Evolutionary conservation across 2,888 invertebrate species (phyloP).

Genomic region (Heliconius charithonia): DNA sequence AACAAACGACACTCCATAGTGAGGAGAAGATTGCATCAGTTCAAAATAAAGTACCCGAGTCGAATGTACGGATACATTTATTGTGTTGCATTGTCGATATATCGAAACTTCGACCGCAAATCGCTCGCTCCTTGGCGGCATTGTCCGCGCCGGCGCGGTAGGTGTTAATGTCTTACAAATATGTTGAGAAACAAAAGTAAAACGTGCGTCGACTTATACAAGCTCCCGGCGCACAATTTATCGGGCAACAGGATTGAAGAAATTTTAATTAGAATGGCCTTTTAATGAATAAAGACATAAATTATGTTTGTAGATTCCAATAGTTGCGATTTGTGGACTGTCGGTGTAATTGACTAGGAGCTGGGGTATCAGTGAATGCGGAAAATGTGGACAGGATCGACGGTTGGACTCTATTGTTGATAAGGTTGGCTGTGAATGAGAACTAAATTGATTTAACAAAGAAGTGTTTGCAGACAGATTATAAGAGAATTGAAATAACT

Average conservation of each 20-base stretch:
- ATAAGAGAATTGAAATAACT: background rate
- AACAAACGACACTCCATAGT: slow-evolving; percentile 47
- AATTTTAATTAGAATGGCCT: slow-evolving; percentile 62
- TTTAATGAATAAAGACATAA: slow-evolving; percentile 62
- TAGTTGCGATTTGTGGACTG: slow-evolving; percentile 48
- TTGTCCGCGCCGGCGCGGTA: slow-evolving; percentile 55
- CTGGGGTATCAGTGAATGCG: slow-evolving; percentile 50
- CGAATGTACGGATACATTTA: slow-evolving; percentile 47
- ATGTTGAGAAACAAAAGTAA: slow-evolving; percentile 56
- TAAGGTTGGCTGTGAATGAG: background rate
- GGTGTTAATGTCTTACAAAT: slow-evolving; percentile 59
- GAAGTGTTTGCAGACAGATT: background rate
- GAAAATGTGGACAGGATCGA: slow-evolving; percentile 32
- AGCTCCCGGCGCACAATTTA: slow-evolving; percentile 55
- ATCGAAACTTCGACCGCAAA: slow-evolving; percentile 53
- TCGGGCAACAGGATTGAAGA: slow-evolving; percentile 54
- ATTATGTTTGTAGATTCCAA: slow-evolving; percentile 52
- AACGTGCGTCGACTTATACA: slow-evolving; percentile 48
- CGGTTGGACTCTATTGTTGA: slow-evolving; percentile 29
- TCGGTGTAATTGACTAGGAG: slow-evolving; percentile 53
- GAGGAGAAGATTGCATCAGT: slow-evolving; percentile 56
- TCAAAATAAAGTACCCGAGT: slow-evolving; percentile 53
- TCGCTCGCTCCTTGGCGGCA: slow-evolving; percentile 56
- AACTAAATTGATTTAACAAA: background rate
- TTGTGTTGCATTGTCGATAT: slow-evolving; percentile 55